Evolutionary conservation across 2,113 vertebrate genomes (phyloP).

Genomic region (Toxostoma redivivum): DNA sequence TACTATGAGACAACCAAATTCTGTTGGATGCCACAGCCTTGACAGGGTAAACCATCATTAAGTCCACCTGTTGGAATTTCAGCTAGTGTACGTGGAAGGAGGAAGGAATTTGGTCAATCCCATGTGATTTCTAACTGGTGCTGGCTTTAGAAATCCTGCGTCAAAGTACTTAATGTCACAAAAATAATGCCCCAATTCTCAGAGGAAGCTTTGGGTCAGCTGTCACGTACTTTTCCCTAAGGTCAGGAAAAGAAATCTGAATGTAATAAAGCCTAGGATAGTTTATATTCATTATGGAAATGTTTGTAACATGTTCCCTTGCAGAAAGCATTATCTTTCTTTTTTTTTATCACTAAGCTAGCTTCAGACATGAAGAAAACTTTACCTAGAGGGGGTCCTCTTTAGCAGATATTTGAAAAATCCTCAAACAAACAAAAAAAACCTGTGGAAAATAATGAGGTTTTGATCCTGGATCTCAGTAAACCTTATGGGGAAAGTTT

Average conservation of each 20-base stretch:
- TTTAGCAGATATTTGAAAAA: slow-evolving; percentile 29
- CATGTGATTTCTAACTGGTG: neutral
- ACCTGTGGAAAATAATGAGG: neutral
- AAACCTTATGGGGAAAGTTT: slow-evolving; percentile 1
- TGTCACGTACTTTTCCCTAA: neutral
- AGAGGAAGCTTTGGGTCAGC: neutral
- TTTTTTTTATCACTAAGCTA: neutral
- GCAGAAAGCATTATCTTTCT: neutral
- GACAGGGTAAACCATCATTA: neutral
- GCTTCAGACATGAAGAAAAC: neutral
- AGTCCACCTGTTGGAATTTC: neutral
- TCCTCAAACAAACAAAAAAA: slow-evolving; percentile 10
- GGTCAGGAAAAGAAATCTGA: neutral
- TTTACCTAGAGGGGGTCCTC: neutral
- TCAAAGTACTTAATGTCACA: neutral
- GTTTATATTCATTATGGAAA: slow-evolving; percentile 9
- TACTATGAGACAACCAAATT: neutral
- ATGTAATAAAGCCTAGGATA: neutral
- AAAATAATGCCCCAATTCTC: neutral
- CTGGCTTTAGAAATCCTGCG: neutral
- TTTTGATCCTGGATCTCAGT: slow-evolving; percentile 36
- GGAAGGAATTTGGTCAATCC: neutral
- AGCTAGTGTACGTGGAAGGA: neutral
- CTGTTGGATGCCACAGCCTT: neutral
- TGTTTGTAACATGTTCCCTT: neutral